A percentile compares a stretch with the other conserved stretches of the same genome.
Conservation (phyloP, 2,113 vertebrate genomes). For the Chauna torquata region DNA sequence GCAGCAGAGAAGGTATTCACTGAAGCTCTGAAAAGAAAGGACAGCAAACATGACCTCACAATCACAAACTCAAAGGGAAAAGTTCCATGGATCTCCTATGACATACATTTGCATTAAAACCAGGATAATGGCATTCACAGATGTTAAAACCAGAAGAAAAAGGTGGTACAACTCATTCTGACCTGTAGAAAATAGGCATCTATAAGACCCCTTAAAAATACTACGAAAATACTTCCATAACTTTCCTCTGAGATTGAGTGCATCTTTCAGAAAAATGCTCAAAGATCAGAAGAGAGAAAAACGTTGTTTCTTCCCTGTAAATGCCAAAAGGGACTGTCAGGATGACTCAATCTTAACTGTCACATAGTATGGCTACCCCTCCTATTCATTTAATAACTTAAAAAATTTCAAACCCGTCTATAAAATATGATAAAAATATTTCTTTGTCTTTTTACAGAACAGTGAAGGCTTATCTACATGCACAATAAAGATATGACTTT, state of each 20-base stretch:
- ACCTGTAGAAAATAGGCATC: not conserved
- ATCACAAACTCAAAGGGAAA: not conserved
- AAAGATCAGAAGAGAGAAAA: not conserved
- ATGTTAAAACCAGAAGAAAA: not conserved
- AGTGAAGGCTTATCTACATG: not conserved
- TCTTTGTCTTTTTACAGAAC: not conserved
- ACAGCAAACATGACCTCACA: not conserved
- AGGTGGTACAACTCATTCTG: not conserved
- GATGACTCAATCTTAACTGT: not conserved
- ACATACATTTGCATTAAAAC: not conserved
- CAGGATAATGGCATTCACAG: not conserved
- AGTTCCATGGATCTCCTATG: not conserved
- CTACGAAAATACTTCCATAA: fast-evolving
- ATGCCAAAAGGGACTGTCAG: not conserved
- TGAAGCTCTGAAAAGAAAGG: conserved; percentile 13
- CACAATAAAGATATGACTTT: not conserved
- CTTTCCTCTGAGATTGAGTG: not conserved
- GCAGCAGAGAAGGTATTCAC: not conserved
- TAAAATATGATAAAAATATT: not conserved
- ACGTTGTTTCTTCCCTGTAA: not conserved
- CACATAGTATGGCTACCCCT: fast-evolving
- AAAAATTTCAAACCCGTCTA: not conserved
- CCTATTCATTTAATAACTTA: not conserved
- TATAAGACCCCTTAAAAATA: not conserved
- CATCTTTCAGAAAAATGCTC: not conserved